Conservation (phyloP, 1,140 invertebrate species). For the Trinorchestia longiramus region DNA sequence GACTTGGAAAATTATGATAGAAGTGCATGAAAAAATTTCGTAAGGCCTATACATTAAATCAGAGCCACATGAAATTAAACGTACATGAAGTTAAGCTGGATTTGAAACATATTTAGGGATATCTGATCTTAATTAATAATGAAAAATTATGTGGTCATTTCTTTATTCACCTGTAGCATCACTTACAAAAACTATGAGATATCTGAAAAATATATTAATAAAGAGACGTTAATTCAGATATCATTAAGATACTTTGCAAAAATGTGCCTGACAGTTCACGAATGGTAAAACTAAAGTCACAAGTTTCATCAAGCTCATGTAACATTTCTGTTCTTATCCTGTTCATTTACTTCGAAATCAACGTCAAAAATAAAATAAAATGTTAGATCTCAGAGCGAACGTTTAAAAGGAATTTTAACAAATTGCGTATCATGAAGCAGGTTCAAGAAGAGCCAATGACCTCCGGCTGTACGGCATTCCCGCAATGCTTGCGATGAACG, state of each 20-base stretch:
- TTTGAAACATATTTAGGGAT: not conserved
- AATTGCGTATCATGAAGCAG: not conserved
- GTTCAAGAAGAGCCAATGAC: not conserved
- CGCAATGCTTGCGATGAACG: not conserved
- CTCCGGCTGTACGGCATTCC: not conserved
- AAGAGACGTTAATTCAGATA: not conserved
- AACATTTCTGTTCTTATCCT: not conserved
- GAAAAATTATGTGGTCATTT: not conserved
- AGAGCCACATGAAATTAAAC: not conserved
- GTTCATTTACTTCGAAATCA: not conserved
- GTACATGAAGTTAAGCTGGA: not conserved
- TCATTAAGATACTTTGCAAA: not conserved
- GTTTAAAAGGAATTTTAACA: not conserved
- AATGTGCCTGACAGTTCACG: not conserved
- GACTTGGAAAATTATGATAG: not conserved
- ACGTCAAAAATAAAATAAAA: not conserved
- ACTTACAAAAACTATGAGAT: not conserved
- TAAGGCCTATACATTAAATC: not conserved
- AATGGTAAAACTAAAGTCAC: not conserved
- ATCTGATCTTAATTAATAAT: not conserved
- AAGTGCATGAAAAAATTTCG: not conserved
- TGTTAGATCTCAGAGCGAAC: too few species aligned
- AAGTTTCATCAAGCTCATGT: not conserved
- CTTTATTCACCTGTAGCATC: not conserved
- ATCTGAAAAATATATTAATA: not conserved